These are phyloP conservation scores for Diabrotica virgifera DNA, from an alignment of 1,140 invertebrate species.

Conservation along the genomic window DNA sequence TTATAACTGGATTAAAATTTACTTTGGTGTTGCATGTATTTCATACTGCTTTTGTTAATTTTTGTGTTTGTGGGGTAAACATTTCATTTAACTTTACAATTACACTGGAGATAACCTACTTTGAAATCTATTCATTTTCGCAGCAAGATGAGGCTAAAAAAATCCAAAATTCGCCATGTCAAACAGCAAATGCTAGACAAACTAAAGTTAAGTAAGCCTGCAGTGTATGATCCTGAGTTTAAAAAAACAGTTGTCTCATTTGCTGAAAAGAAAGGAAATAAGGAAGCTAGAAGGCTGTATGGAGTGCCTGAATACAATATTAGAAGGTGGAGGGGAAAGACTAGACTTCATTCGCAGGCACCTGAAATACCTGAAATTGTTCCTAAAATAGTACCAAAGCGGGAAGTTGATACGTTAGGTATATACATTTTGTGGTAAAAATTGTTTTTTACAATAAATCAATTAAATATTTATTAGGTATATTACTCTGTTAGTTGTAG, in stretches of 20 bases:
- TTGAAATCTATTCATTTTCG: no score
- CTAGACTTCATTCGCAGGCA: background rate
- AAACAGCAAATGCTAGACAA: background rate
- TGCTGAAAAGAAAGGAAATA: conserved; percentile 36
- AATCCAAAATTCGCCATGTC: conserved; percentile 13
- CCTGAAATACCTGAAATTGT: background rate
- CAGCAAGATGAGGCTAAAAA: conserved; percentile 21
- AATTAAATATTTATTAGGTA: no score
- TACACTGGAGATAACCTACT: no score
- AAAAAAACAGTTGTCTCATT: conserved; percentile 40
- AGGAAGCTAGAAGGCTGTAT: conserved; percentile 33
- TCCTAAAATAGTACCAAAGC: background rate
- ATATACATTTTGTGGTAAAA: background rate
- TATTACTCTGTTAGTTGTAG: no score
- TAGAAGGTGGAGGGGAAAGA: conserved; percentile 34
- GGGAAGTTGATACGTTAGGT: background rate
- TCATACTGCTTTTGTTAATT: no score
- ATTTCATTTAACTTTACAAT: no score
- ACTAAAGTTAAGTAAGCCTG: conserved; percentile 6
- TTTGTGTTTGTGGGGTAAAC: no score
- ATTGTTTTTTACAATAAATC: background rate
- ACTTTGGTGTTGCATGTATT: no score
- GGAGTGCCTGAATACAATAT: conserved; percentile 39
- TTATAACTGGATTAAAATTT: no score
- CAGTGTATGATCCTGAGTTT: conserved; percentile 35